Evolutionary conservation across 1,140 invertebrate species (phyloP), one percentile per base, ranked within the genome.

Genomic region (Drosophila mauritiana): DNA sequence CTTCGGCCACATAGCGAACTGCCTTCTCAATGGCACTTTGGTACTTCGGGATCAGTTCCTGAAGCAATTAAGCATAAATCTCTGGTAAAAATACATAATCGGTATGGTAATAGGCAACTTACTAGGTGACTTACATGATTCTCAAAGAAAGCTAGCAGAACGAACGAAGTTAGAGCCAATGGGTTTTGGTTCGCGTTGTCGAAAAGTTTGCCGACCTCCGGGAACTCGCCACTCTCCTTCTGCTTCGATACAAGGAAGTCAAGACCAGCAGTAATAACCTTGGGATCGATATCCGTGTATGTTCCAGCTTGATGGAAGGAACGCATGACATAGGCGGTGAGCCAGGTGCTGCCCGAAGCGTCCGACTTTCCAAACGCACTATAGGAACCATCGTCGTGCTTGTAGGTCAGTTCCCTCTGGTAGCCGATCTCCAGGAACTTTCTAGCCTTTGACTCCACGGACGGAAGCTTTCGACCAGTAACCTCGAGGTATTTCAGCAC

Each of bases 341-440:
- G 45, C 97, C 98, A 99, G n/a, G 97, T 96, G 83, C 96, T 98
- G 6, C 98, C 97, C 25, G 93, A 94, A 2, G 93, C 90, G 92
- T 98, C 97, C 4, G 93, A 93, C 74, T 95, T 94, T 43, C 98
- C 98, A 91, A 98, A 99, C 93, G 97, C 96, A 90, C 97, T 98
- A 92, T 99, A 99, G 0, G 98, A 99, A 4, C 98, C 98, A 92
- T 99, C 98, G 3, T 93, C 85, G 63, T 97, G 96, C 67, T 95
- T 96, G 90, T 97, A 99, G 0, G 96, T 97, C 79, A 99, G 93
- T 91, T 99, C 96, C 68, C 98, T 94, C 91, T 99, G 98, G 91
- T 98, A 98, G 4, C 98, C 97, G 64, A 94, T 94, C 91, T 98
- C 96, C 88, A 99, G 95, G 83, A 96, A 96, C 25, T 94, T 93